These are phyloP conservation scores for Numida meleagris DNA, from an alignment of 2,113 vertebrate genomes.

Conservation along the genomic window DNA sequence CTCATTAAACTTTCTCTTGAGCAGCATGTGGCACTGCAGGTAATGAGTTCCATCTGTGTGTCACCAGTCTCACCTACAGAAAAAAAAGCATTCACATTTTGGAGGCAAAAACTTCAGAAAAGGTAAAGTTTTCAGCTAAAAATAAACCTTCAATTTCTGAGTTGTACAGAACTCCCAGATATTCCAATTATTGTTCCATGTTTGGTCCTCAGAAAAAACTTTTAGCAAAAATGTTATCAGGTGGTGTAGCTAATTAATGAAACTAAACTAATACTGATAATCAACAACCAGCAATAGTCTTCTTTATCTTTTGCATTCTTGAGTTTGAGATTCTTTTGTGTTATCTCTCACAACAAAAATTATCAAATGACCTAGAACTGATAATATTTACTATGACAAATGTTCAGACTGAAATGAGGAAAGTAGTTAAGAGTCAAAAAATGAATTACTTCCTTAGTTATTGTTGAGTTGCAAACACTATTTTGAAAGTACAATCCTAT, in stretches of 20 bases:
- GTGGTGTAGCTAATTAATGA: not conserved
- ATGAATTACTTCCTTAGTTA: not conserved
- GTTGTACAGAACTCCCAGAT: not conserved
- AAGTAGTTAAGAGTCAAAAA: not conserved
- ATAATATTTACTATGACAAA: not conserved
- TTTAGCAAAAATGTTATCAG: not conserved
- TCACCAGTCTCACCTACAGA: slow-evolving; percentile 45
- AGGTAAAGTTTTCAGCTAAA: slow-evolving; percentile 51
- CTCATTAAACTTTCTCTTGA: slow-evolving; percentile 56
- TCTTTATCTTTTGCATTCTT: not conserved
- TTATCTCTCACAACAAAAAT: not conserved
- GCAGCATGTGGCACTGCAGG: slow-evolving; percentile 11
- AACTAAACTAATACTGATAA: not conserved
- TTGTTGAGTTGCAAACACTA: not conserved
- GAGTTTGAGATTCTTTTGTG: not conserved
- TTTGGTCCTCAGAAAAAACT: not conserved
- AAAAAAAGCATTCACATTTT: slow-evolving; percentile 37
- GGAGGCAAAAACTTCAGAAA: slow-evolving; percentile 58
- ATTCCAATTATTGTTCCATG: not conserved
- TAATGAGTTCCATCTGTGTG: slow-evolving; percentile 58
- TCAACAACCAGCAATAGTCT: not conserved
- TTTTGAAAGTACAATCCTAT: not conserved
- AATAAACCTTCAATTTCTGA: slow-evolving; percentile 42
- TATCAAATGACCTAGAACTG: not conserved
- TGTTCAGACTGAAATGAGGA: not conserved